Evolutionary conservation across 2,888 invertebrate species (phyloP), one percentile per base, ranked within the genome.

Genomic region (Cyrtodaria siliqua): DNA sequence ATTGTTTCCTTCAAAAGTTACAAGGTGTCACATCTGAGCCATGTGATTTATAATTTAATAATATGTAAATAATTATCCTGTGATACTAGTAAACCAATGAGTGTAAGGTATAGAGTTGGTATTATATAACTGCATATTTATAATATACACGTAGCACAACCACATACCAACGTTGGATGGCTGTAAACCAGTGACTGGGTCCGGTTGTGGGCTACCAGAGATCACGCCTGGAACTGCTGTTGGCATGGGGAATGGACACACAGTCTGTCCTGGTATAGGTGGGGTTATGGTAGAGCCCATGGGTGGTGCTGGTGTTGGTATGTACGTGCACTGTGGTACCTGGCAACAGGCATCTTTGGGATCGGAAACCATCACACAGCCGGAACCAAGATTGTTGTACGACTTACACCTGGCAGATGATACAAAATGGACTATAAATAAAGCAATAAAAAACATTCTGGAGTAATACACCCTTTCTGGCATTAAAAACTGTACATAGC

Each of bases 291-390:
- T 81, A 23, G 73, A 60, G n/a, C 79, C 82, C 50, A 81, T 78
- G 1, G 12, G 78, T 78, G 29, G 82, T 73, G 59, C 81, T 79
- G 26, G 85, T 82, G 49, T 72, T 79, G 20, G 71, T 77, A 40
- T 33, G 29, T 44, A 73, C 74, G 64, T 74, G 64, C 8, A 60
- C 52, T 16, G 86, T 29, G 86, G 84, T 33, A 84, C 75, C 69
- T 85, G 85, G 62, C 86, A 86, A 42, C 86, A 86, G 49, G 72
- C 60, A 55, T 86, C 86, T 53, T 52, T 75, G 3, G 84, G 86
- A 49, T 86, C 84, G 14, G 86, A 83, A 9, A 83, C 72, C 74
- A 86, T 72, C n/a, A 64, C 56, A 47, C 86, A 86, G 12, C 85
- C 85, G n/a, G 83, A 57, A 16, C 60, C 74, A 9, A 86, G 79